phyloP scores from a whole-genome alignment of 2,797 vertebrate species.

The Halcyon chelicuti region DNA sequence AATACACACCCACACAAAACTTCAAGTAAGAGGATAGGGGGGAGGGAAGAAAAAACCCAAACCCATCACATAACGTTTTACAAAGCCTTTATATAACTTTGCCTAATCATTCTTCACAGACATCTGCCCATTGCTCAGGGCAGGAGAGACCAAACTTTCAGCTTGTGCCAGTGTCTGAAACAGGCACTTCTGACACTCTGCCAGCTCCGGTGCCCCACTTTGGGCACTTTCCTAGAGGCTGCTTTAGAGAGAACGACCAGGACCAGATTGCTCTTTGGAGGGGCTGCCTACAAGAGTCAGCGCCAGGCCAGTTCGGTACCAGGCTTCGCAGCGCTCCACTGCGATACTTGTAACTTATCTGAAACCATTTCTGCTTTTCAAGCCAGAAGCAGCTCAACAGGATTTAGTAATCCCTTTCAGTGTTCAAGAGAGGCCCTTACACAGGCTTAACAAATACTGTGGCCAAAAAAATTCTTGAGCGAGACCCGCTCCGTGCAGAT shows the following conservation, averaged over 20 bases:
- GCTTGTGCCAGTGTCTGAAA: conserved; percentile 14
- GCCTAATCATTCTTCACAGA: conserved; percentile 55
- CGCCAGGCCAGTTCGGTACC: background rate
- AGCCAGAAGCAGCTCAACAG: background rate
- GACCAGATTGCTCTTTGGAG: background rate
- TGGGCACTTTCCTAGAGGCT: background rate
- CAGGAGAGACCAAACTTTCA: conserved; percentile 3
- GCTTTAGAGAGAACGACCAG: background rate
- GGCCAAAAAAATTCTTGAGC: background rate
- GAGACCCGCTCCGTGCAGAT: background rate
- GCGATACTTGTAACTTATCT: background rate
- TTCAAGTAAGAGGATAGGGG: background rate
- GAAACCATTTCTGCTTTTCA: background rate
- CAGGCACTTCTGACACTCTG: background rate
- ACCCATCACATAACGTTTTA: background rate
- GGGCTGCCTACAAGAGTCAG: background rate
- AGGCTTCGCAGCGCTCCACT: background rate
- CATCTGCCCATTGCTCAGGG: conserved; percentile 3
- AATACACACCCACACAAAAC: conserved; percentile 55
- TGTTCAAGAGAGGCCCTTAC: background rate
- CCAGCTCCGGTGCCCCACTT: background rate
- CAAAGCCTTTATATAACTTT: conserved; percentile 18
- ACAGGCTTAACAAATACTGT: background rate
- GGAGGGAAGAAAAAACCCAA: background rate
- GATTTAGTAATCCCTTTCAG: background rate